These are phyloP conservation scores for Anoura caudifer DNA, from an alignment of 2,113 vertebrate species.

Conservation along the genomic window DNA sequence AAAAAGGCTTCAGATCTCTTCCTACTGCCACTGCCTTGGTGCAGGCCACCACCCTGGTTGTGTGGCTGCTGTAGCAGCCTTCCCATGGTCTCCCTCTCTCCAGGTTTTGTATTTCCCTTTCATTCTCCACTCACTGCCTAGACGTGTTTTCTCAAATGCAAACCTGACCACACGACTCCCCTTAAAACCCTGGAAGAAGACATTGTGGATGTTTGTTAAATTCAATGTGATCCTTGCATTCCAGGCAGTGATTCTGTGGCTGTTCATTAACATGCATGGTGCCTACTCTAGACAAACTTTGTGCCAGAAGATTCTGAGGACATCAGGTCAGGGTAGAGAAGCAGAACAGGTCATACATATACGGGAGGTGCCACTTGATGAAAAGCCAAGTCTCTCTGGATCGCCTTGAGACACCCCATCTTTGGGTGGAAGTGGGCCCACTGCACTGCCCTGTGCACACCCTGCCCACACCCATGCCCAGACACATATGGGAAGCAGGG, in stretches of 20 bases:
- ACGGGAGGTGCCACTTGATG: background rate
- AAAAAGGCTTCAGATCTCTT: background rate
- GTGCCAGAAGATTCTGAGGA: background rate
- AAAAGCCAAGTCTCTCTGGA: background rate
- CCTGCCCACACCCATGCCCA: accelerated
- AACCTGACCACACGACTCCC: background rate
- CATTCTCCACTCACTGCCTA: background rate
- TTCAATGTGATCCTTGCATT: slow-evolving; percentile 42
- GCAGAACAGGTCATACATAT: background rate
- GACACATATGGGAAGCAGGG: background rate
- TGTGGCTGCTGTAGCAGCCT: background rate
- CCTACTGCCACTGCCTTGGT: background rate
- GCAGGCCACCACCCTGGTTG: accelerated
- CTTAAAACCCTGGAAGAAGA: background rate
- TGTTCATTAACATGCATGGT: slow-evolving; percentile 51
- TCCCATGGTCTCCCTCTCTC: background rate
- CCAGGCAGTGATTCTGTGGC: slow-evolving; percentile 5
- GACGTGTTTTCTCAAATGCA: background rate
- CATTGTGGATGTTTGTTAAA: background rate
- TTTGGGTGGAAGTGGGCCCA: background rate
- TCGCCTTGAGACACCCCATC: background rate
- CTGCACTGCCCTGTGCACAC: too few species aligned
- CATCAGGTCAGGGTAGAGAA: background rate
- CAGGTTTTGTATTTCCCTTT: background rate
- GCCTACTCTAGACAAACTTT: background rate